Conservation (phyloP, 2,888 invertebrate genomes). For the Boloria euphrosyne region DNA sequence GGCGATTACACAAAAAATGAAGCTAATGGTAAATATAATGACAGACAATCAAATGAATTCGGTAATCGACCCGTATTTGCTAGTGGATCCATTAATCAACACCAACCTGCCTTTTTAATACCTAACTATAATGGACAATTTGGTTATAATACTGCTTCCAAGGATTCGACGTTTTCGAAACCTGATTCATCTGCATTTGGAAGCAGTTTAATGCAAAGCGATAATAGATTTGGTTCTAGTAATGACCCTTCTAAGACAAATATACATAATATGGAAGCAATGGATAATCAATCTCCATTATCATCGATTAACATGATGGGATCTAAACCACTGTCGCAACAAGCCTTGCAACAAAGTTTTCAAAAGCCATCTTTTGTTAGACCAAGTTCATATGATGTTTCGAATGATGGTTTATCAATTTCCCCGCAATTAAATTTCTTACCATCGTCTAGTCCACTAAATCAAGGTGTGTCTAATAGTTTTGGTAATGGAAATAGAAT, state of each 20-base stretch:
- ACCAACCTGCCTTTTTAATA: constrained; percentile 50
- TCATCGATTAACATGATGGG: not conserved
- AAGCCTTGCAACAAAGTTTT: constrained; percentile 31
- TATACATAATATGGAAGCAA: constrained; percentile 18
- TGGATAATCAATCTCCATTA: constrained; percentile 27
- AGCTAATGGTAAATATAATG: constrained; percentile 55
- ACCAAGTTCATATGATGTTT: constrained; percentile 30
- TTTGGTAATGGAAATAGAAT: constrained; percentile 3
- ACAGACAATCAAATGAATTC: constrained; percentile 54
- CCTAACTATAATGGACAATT: constrained; percentile 43
- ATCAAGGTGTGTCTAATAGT: constrained; percentile 1
- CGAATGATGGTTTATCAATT: constrained; percentile 11
- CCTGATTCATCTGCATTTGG: constrained; percentile 34
- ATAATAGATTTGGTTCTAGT: constrained; percentile 43
- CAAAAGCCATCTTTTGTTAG: constrained; percentile 11
- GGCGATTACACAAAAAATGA: constrained; percentile 63
- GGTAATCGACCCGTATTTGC: constrained; percentile 53
- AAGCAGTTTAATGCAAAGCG: constrained; percentile 22
- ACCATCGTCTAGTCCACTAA: not conserved
- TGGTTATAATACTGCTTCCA: constrained; percentile 20
- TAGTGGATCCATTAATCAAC: constrained; percentile 57
- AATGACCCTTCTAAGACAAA: constrained; percentile 49
- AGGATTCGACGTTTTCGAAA: constrained; percentile 12
- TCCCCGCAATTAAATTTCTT: not conserved
- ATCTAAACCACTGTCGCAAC: constrained; percentile 32